Conservation (phyloP, 2,797 vertebrate genomes). For the Lates japonicus region DNA sequence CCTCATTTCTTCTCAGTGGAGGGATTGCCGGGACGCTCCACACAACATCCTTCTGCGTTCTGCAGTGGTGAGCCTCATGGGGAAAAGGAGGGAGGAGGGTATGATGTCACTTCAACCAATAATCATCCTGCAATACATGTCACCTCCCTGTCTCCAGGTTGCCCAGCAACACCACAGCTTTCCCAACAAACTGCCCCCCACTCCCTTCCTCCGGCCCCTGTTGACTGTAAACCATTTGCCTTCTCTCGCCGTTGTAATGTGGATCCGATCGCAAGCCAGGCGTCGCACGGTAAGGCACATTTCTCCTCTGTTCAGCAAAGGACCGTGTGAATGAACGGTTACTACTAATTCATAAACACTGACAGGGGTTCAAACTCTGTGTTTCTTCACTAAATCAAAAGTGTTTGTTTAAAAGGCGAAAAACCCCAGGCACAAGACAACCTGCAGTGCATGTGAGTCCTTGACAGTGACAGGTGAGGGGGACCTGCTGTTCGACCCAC, state of each 20-base stretch:
- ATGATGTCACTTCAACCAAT: constrained; percentile 90
- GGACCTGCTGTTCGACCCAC: constrained; percentile 48
- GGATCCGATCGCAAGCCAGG: constrained; percentile 75
- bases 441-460: constrained; percentile 7
- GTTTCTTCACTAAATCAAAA: constrained; percentile 1
- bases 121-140: constrained; percentile 84
- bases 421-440: constrained; percentile 10
- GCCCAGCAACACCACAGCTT: constrained; percentile 85
- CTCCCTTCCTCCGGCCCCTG: constrained; percentile 62
- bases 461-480: constrained; percentile 27
- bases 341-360: neutral
- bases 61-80: constrained; percentile 81
- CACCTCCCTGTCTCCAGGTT: constrained; percentile 81
- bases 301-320: constrained; percentile 1
- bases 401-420: constrained; percentile 13
- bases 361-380: neutral
- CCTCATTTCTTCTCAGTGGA: constrained; percentile 65
- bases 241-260: constrained; percentile 76
- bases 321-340: neutral
- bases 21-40: constrained; percentile 70
- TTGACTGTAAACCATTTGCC: constrained; percentile 79
- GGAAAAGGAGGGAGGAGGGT: constrained; percentile 40
- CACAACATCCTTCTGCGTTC: constrained; percentile 81
- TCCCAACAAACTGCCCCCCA: constrained; percentile 68
- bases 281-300: constrained; percentile 24